Conservation (phyloP, 2,888 invertebrate genomes). For the Chydorus sphaericus region DNA sequence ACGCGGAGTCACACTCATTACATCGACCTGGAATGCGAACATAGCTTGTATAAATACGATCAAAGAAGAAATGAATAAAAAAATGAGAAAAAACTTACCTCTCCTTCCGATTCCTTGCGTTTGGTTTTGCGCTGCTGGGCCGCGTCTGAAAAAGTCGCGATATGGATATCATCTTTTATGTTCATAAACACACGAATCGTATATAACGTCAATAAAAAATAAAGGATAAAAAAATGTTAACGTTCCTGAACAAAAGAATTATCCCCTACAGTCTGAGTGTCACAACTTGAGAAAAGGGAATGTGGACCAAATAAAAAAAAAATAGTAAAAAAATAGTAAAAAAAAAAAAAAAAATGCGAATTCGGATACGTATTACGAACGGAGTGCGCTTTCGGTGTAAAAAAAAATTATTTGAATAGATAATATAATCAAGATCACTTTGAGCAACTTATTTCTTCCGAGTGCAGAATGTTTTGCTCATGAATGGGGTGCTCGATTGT, state of each 20-base stretch:
- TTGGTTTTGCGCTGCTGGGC: constrained; percentile 7
- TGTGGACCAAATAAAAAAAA: neutral
- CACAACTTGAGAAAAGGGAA: neutral
- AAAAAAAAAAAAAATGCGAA: neutral
- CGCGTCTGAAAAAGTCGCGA: neutral
- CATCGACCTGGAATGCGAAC: too few relatives aligned
- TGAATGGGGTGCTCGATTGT: neutral
- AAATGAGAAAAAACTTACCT: constrained; percentile 1
- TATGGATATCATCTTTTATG: constrained; percentile 2
- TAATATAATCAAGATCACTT: too few relatives aligned
- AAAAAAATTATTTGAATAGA: neutral
- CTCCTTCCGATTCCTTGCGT: constrained; percentile 14
- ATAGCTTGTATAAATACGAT: too few relatives aligned
- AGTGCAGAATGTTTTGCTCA: constrained; percentile 4
- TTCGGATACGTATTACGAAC: neutral
- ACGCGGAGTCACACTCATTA: constrained; percentile 13
- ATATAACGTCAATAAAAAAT: too few relatives aligned
- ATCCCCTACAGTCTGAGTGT: neutral
- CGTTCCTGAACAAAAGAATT: too few relatives aligned
- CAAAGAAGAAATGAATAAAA: neutral
- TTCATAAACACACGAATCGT: neutral
- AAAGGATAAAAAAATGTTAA: neutral
- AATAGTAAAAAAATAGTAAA: neutral
- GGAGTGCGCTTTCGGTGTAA: neutral
- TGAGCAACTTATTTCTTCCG: neutral